Conservation (phyloP, 2,888 invertebrate genomes). For the Lochmaea crataegi region DNA sequence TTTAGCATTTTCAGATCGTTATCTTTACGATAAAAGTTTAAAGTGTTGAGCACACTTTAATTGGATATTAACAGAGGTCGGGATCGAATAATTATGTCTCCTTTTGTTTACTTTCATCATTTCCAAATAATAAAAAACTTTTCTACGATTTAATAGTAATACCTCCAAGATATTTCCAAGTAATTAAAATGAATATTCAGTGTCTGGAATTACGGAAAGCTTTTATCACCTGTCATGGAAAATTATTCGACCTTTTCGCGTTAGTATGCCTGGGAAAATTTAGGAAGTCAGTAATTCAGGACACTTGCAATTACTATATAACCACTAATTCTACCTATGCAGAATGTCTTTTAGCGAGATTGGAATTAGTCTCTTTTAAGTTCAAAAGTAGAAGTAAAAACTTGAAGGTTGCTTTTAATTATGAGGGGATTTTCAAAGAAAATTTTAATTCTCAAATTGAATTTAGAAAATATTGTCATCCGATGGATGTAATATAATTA, state of each 20-base stretch:
- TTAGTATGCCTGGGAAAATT: conserved; percentile 2
- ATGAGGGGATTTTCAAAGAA: too few species aligned
- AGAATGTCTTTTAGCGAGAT: not conserved
- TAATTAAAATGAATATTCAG: not conserved
- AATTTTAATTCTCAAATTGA: too few species aligned
- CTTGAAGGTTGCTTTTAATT: too few species aligned
- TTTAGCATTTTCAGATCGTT: not conserved
- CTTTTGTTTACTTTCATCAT: not conserved
- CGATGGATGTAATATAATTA: too few species aligned
- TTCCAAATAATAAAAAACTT: not conserved
- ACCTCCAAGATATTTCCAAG: not conserved
- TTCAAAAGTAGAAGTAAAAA: too few species aligned
- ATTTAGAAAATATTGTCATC: too few species aligned
- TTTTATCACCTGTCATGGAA: conserved; percentile 16
- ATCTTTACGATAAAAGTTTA: not conserved
- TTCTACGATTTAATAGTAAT: not conserved
- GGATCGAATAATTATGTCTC: not conserved
- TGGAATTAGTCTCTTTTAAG: not conserved
- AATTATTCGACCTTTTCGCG: conserved; percentile 13
- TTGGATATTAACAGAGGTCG: not conserved
- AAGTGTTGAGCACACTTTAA: not conserved
- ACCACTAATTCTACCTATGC: not conserved
- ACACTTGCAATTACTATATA: conserved; percentile 14
- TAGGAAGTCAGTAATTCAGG: not conserved
- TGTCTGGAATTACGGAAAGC: conserved; percentile 8